These are phyloP conservation scores for Entomobrya multifasciata DNA, from an alignment of 2,888 invertebrate genomes.

Conservation along the genomic window DNA sequence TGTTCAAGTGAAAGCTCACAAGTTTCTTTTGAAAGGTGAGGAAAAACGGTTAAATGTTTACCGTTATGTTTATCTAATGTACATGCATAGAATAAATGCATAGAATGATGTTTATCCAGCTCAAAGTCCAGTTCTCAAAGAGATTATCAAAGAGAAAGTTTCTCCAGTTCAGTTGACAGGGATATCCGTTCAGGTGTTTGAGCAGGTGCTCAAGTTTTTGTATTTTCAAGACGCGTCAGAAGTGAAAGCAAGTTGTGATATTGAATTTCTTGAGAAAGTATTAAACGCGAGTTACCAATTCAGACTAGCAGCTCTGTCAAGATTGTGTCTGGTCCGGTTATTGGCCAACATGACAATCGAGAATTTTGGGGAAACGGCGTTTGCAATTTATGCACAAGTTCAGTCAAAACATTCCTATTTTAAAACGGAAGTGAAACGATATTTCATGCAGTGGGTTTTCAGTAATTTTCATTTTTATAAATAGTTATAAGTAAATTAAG, in stretches of 20 bases:
- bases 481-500: no score
- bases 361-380: conserved; percentile 43
- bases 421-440: conserved; percentile 52
- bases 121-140: conserved; percentile 34
- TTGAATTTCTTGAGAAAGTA: conserved; percentile 5
- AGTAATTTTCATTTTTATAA: no score
- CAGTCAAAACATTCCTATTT: neutral
- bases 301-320: neutral
- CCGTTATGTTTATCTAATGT: neutral
- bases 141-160: neutral
- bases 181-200: neutral
- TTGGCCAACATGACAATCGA: conserved; percentile 49
- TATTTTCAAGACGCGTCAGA: conserved; percentile 27
- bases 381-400: conserved; percentile 16
- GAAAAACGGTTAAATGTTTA: neutral
- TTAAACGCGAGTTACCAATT: conserved; percentile 5
- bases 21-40: conserved; percentile 37
- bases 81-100: no score
- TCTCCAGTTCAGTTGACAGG: neutral
- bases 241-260: conserved; percentile 8
- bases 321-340: conserved; percentile 40
- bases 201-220: conserved; percentile 20
- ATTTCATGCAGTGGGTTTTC: no score
- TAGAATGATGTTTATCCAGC: no score
- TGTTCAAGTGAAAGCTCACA: conserved; percentile 29